Evolutionary conservation across 2,888 invertebrate species (phyloP).

Genomic region (Ceriagrion tenellum): DNA sequence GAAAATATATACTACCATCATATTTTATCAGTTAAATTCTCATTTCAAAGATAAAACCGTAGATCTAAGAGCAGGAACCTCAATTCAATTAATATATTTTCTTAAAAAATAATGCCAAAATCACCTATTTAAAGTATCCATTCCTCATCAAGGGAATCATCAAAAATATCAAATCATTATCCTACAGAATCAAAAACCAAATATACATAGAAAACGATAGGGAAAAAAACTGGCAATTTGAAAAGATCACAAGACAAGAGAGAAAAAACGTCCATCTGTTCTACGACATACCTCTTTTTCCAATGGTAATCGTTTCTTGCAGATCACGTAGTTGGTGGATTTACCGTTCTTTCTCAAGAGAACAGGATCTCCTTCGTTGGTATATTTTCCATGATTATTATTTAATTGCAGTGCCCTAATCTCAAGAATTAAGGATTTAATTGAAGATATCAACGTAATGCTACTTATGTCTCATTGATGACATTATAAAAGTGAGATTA

Average conservation of each 20-base stretch:
- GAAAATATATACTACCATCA: too few relatives aligned
- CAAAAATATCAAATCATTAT: neutral
- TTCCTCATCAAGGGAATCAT: too few relatives aligned
- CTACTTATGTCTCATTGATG: too few relatives aligned
- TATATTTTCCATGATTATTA: neutral
- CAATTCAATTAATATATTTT: neutral
- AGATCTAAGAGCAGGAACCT: too few relatives aligned
- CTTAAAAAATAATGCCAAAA: neutral
- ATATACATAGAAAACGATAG: neutral
- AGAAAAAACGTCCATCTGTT: constrained; percentile 64
- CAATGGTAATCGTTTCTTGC: constrained; percentile 45
- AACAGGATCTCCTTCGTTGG: constrained; percentile 51
- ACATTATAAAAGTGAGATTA: too few relatives aligned
- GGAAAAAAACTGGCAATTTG: neutral
- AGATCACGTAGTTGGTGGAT: constrained; percentile 41
- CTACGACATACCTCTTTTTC: constrained; percentile 63
- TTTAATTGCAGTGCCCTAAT: too few relatives aligned
- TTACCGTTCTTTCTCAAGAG: neutral
- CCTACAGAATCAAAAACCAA: neutral
- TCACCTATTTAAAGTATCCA: too few relatives aligned
- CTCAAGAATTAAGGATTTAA: too few relatives aligned
- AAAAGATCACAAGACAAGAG: constrained; percentile 61
- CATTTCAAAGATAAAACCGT: too few relatives aligned
- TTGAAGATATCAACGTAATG: too few relatives aligned
- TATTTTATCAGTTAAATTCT: too few relatives aligned